These are phyloP conservation scores for Melanotaenia maccullochi DNA, from an alignment of 2,797 vertebrate species.

Conservation along the genomic window DNA sequence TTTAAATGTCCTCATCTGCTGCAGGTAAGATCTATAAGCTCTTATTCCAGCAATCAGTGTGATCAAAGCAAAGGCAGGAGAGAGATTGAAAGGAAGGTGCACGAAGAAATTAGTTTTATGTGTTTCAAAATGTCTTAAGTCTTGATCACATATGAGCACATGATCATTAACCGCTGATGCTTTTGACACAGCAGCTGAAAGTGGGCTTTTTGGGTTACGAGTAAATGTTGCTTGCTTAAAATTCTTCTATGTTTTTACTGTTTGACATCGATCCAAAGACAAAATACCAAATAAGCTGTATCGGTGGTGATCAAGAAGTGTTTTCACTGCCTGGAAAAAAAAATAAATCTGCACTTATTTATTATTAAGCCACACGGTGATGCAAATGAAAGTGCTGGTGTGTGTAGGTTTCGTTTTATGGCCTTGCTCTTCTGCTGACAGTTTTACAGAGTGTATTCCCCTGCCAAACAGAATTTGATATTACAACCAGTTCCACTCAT, in stretches of 20 bases:
- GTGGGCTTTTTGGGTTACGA: not conserved
- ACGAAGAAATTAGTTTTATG: constrained; percentile 22
- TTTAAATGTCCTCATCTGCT: constrained; percentile 39
- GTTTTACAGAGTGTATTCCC: constrained; percentile 32
- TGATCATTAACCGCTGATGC: constrained; percentile 21
- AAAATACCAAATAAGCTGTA: not conserved
- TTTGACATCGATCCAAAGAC: constrained; percentile 17
- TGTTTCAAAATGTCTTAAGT: constrained; percentile 12
- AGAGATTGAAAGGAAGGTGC: constrained; percentile 1
- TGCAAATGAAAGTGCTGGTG: constrained; percentile 51
- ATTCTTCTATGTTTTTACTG: not conserved
- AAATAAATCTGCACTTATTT: constrained; percentile 16
- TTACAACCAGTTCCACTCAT: constrained; percentile 28
- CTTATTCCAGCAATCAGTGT: constrained; percentile 56
- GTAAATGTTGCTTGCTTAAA: constrained; percentile 5
- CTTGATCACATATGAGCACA: not conserved
- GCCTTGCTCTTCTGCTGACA: constrained; percentile 39
- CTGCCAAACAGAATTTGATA: constrained; percentile 44
- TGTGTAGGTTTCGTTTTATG: constrained; percentile 59
- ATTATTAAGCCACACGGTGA: constrained; percentile 26
- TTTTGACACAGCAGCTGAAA: not conserved
- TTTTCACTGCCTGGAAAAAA: constrained; percentile 15
- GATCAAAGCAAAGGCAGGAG: constrained; percentile 58
- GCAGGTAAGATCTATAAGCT: constrained; percentile 60
- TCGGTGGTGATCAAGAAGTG: constrained; percentile 2